A percentile compares a stretch with the other conserved stretches of the same genome.
These are phyloP conservation scores for Neomonachus schauinslandi DNA, from an alignment of 2,113 vertebrate species.

Conservation along the genomic window DNA sequence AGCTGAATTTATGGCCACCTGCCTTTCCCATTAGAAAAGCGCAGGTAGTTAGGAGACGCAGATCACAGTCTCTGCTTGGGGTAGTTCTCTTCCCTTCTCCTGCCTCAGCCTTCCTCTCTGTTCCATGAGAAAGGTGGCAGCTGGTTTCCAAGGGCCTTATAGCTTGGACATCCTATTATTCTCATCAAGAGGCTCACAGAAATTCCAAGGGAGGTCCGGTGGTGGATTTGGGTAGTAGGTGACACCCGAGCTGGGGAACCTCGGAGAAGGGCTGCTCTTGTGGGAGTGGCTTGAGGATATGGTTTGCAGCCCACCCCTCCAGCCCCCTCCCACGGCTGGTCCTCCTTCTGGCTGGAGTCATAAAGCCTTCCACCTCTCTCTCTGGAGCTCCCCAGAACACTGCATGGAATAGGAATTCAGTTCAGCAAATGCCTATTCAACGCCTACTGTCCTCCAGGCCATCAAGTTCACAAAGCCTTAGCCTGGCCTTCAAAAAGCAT, in stretches of 20 bases:
- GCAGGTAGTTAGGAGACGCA: background rate
- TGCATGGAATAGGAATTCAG: background rate
- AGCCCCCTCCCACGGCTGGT: background rate
- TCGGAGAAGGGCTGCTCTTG: rapidly evolving
- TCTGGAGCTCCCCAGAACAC: background rate
- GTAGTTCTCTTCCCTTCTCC: background rate
- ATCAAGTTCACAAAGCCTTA: background rate
- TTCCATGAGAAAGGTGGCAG: background rate
- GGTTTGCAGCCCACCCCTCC: background rate
- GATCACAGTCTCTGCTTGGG: background rate
- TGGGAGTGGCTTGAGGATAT: background rate
- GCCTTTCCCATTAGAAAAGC: background rate
- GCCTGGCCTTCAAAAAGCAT: background rate
- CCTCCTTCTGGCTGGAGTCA: background rate
- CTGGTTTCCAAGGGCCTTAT: background rate
- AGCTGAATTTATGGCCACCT: rapidly evolving
- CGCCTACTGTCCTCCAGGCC: background rate
- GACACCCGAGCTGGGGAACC: background rate
- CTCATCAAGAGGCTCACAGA: background rate
- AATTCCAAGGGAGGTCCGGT: background rate
- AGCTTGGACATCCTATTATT: background rate
- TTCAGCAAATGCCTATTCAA: background rate
- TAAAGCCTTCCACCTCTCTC: background rate
- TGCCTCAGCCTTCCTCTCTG: background rate
- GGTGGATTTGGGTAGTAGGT: background rate